phyloP scores from a whole-genome alignment of 2,888 invertebrate species.

The Thumatha senex region DNA sequence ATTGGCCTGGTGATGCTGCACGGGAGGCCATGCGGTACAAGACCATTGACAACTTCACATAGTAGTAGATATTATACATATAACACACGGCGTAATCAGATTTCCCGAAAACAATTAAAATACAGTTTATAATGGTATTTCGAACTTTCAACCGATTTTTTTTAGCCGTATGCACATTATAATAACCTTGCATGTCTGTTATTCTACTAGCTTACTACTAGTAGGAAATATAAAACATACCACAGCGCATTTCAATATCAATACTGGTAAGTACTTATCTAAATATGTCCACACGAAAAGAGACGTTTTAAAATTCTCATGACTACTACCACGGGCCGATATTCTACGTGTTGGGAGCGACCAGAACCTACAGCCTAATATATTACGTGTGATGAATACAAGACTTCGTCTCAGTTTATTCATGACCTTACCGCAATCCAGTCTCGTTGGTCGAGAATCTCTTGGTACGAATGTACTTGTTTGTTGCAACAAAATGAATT shows the following conservation, averaged over 20 bases:
- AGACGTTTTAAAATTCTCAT: slow-evolving; percentile 18
- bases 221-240: too few species aligned
- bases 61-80: too few species aligned
- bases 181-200: too few species aligned
- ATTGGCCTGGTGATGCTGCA: too few species aligned
- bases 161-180: too few species aligned
- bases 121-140: too few species aligned
- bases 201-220: too few species aligned
- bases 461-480: not conserved
- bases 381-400: slow-evolving; percentile 24
- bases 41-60: too few species aligned
- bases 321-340: slow-evolving; percentile 14
- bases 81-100: too few species aligned
- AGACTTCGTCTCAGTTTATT: slow-evolving; percentile 10
- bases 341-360: slow-evolving; percentile 11
- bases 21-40: too few species aligned
- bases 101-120: too few species aligned
- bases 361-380: slow-evolving; percentile 15
- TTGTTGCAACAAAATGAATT: not conserved
- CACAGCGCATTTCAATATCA: not conserved
- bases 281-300: slow-evolving; percentile 3
- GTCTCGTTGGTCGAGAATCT: not conserved
- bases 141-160: too few species aligned
- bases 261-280: not conserved
- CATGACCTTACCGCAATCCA: slow-evolving; percentile 1